Conservation (phyloP, 2,888 invertebrate genomes). For the Gisinianus flammeolus region DNA sequence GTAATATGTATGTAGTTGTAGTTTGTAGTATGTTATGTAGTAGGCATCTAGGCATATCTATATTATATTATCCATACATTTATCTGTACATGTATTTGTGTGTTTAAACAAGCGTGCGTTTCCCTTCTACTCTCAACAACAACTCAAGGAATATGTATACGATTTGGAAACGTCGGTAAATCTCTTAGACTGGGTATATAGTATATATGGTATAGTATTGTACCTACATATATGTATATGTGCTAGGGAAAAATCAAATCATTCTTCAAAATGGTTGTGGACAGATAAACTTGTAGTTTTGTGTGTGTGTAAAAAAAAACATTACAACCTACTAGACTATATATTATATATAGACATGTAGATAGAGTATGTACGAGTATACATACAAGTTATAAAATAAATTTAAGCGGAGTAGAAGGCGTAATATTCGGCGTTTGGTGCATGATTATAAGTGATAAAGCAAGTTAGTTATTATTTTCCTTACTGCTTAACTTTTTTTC, state of each 20-base stretch:
- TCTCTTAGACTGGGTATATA: neutral
- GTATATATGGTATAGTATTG: neutral
- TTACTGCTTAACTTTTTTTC: slow-evolving; percentile 27
- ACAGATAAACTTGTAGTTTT: neutral
- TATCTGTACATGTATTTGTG: no score
- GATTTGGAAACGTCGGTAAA: neutral
- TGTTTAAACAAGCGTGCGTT: no score
- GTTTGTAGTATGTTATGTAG: no score
- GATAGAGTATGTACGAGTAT: neutral
- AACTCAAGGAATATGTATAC: neutral
- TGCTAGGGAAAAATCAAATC: neutral
- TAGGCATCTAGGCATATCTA: no score
- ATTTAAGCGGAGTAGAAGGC: neutral
- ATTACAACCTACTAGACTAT: neutral
- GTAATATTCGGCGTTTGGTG: slow-evolving; percentile 17
- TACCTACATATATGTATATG: neutral
- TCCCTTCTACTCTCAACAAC: neutral
- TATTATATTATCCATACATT: no score
- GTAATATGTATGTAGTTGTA: no score
- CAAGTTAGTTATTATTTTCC: slow-evolving; percentile 31
- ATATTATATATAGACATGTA: neutral
- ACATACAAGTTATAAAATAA: slow-evolving; percentile 10
- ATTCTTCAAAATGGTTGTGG: slow-evolving; percentile 15
- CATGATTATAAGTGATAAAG: slow-evolving; percentile 35
- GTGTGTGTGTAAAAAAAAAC: neutral